These are phyloP conservation scores for Anastatus disparis DNA, from an alignment of 1,140 invertebrate genomes.

Conservation along the genomic window DNA sequence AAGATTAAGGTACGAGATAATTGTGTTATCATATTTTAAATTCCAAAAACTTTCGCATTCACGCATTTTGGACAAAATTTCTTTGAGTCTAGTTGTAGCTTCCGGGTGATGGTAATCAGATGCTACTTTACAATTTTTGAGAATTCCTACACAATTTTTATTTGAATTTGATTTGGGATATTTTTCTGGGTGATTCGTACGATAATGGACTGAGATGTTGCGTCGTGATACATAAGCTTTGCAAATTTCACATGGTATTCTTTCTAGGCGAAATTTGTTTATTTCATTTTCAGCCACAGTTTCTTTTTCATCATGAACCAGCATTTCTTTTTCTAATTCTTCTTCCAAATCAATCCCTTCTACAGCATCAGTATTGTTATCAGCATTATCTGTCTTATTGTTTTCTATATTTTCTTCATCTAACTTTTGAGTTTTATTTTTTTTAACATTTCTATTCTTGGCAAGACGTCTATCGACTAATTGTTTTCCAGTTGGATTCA, in stretches of 20 bases:
- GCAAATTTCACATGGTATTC: background rate
- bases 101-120: background rate
- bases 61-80: background rate
- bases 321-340: background rate
- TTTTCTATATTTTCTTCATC: background rate
- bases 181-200: background rate
- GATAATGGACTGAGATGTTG: background rate
- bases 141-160: background rate
- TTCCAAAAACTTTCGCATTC: background rate
- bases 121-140: background rate
- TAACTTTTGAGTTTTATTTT: background rate
- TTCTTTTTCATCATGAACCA: background rate
- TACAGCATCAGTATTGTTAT: too few relatives aligned
- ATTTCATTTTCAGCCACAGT: background rate
- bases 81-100: background rate
- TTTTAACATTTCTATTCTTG: background rate
- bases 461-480: background rate
- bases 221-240: background rate
- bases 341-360: too few relatives aligned
- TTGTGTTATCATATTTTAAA: background rate
- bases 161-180: background rate
- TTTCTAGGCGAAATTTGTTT: background rate
- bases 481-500: background rate
- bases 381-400: too few relatives aligned
- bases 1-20: background rate